Conservation (phyloP, 2,888 invertebrate genomes). For the Diadegma fenestrale region DNA sequence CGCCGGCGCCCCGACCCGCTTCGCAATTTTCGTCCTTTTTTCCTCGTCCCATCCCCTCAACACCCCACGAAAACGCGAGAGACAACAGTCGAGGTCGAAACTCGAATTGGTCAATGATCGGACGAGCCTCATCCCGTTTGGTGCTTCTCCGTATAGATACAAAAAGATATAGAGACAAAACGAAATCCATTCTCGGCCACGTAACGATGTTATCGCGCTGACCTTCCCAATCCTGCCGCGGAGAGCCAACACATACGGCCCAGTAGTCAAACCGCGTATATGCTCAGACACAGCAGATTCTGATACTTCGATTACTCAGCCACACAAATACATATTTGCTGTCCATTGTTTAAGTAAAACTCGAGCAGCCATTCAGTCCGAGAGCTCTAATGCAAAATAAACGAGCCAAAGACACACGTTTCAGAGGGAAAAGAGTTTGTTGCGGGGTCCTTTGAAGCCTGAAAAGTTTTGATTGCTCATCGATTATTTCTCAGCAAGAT, state of each 20-base stretch:
- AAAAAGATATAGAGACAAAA: background rate
- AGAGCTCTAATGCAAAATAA: conserved; percentile 21
- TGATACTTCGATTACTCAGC: background rate
- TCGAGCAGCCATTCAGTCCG: conserved; percentile 32
- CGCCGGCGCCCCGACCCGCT: conserved; percentile 78
- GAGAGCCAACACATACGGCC: background rate
- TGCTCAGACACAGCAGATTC: conserved; percentile 28
- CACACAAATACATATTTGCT: background rate
- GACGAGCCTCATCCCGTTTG: background rate
- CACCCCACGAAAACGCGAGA: conserved; percentile 7
- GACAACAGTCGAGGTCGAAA: conserved; percentile 48
- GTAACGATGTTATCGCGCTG: conserved; percentile 29
- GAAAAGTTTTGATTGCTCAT: conserved; percentile 32
- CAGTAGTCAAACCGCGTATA: conserved; percentile 31
- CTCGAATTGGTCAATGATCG: conserved; percentile 66
- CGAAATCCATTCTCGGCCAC: conserved; percentile 8
- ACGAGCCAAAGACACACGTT: background rate
- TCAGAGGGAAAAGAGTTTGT: background rate
- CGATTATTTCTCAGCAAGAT: conserved; percentile 22
- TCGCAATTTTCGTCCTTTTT: conserved; percentile 18
- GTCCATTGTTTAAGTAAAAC: conserved; percentile 26
- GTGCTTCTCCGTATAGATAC: background rate
- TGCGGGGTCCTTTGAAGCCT: background rate
- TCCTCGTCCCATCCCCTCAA: background rate
- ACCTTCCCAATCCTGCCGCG: background rate